Evolutionary conservation across 2,113 vertebrate genomes (phyloP), one percentile per base, ranked within the genome.

Genomic region (Tamias sibiricus): DNA sequence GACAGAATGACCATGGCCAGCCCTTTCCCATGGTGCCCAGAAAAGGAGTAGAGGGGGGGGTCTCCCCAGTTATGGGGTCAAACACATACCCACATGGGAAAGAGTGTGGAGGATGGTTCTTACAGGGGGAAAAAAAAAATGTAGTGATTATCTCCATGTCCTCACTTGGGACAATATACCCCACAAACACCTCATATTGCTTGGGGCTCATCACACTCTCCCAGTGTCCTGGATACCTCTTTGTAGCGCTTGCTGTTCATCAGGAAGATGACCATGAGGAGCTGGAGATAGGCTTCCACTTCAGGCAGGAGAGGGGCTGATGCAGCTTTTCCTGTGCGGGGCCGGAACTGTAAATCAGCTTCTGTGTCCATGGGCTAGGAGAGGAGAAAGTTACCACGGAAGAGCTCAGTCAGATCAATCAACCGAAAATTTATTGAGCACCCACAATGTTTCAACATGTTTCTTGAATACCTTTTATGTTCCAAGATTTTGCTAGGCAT

Each of bases 261-360:
- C 97, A 99, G 99, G 98, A 99, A 99, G 87, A 99, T 99, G 97
- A 99, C 99, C 32, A 99, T 87, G 32, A 99, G 99, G 71, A 99
- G 99, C 90, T 99, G 99, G 5, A 99, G 99, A 92, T 99, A 99
- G 0, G 99, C 98, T 97, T 99, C 99, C 91, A 99, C 99, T 96
- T 99, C 99, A 0, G 99, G 99, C 90, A 99, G 97, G 28, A 99
- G 99, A 2, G 99, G 99, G 9, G 98, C 98, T 0, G 99, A 98
- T 0, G 99, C 99, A 0, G 99, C 99, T 89, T 99, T 99, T 7
- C 99, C 99, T 0, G 98, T 99, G 62, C 99, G 98, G 0, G 99
- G 99, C 13, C 99, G 99, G 85, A 99, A 99, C 98, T 99, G 99
- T 87, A 99, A 98, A 37, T 99, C 99, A 2, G 99, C 99, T 14